phyloP scores from a whole-genome alignment of 2,888 invertebrate genomes.

The Blastobasis lacticolella region DNA sequence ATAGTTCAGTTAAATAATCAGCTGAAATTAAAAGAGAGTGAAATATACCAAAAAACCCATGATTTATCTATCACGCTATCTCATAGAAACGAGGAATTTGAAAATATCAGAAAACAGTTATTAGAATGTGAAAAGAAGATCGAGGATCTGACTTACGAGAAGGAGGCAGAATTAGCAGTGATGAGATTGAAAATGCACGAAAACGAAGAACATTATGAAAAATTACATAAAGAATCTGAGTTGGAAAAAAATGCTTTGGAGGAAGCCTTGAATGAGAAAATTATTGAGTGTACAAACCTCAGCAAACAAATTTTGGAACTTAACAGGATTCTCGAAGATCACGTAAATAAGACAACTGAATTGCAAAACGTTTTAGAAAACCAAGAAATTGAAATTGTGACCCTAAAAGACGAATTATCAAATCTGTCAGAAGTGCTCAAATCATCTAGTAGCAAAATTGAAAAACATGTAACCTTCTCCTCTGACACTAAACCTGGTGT shows the following conservation, averaged over 20 bases:
- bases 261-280: conserved; percentile 55
- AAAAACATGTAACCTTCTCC: conserved; percentile 64
- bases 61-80: conserved; percentile 44
- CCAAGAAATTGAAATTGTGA: conserved; percentile 83
- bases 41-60: conserved; percentile 55
- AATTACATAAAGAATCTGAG: conserved; percentile 33
- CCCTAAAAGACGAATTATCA: conserved; percentile 79
- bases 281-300: conserved; percentile 61
- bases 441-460: conserved; percentile 46
- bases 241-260: conserved; percentile 38
- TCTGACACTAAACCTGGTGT: conserved; percentile 52
- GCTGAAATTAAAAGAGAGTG: conserved; percentile 49
- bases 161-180: conserved; percentile 69
- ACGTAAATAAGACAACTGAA: conserved; percentile 70
- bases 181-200: conserved; percentile 71
- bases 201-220: conserved; percentile 43
- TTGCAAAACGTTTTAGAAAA: conserved; percentile 77
- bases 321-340: conserved; percentile 66
- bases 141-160: conserved; percentile 66
- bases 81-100: conserved; percentile 58
- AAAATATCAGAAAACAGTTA: conserved; percentile 50
- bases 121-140: conserved; percentile 56
- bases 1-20: conserved; percentile 40
- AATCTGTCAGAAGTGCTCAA: conserved; percentile 41
- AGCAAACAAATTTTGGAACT: conserved; percentile 71